phyloP scores from a whole-genome alignment of 2,888 invertebrate species.

The Epirrhoe alternata region DNA sequence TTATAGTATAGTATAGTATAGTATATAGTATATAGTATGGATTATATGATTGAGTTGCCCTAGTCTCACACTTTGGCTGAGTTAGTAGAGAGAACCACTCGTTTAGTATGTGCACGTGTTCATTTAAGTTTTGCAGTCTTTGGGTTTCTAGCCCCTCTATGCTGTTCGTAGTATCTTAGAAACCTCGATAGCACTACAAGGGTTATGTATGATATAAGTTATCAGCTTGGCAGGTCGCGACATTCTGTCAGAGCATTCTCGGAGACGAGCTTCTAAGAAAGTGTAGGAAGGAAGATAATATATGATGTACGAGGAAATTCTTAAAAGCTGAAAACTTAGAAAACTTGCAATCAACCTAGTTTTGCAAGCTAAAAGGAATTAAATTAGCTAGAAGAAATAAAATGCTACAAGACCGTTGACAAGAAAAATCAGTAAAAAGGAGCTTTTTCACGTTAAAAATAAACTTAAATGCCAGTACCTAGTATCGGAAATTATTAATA shows the following conservation, averaged over 20 bases:
- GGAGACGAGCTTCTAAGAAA: conserved; percentile 1
- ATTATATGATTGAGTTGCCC: too few relatives aligned
- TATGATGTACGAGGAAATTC: background rate
- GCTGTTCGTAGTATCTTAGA: background rate
- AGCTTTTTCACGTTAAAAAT: too few relatives aligned
- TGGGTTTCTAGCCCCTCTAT: background rate
- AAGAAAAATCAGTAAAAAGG: too few relatives aligned
- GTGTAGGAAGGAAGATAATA: background rate
- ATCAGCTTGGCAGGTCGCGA: conserved; percentile 51
- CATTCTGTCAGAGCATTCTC: conserved; percentile 26
- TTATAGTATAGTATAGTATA: too few relatives aligned
- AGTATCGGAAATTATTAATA: too few relatives aligned
- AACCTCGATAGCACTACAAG: background rate
- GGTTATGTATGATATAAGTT: conserved; percentile 54
- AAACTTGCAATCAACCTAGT: background rate
- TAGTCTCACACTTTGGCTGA: too few relatives aligned
- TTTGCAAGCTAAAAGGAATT: background rate
- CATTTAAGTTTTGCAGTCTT: background rate
- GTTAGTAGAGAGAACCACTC: too few relatives aligned
- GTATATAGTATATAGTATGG: too few relatives aligned
- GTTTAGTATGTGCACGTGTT: too few relatives aligned
- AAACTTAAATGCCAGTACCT: too few relatives aligned
- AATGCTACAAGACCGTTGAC: too few relatives aligned
- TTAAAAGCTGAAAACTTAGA: background rate
- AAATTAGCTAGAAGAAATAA: too few relatives aligned